Evolutionary conservation across 2,888 invertebrate genomes (phyloP), one percentile per base, ranked within the genome.

Genomic region (Platycnemis pennipes): DNA sequence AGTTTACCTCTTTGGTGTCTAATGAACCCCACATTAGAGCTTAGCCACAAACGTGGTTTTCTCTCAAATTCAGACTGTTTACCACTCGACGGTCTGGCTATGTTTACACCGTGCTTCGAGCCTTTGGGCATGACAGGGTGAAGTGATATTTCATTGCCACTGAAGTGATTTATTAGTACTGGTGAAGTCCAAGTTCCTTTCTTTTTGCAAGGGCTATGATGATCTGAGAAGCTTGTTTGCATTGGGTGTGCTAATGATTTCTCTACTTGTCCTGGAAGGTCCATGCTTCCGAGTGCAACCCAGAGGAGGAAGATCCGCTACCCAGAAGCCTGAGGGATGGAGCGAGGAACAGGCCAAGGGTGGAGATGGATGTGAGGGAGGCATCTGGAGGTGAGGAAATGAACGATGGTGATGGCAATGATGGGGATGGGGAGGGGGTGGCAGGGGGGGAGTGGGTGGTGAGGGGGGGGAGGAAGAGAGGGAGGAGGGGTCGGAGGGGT

Each of bases 211-310:
- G n/a, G n/a, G n/a, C n/a, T n/a, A n/a, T n/a, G n/a, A n/a, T n/a
- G n/a, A n/a, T n/a, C n/a, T n/a, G n/a, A n/a, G n/a, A n/a, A n/a
- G n/a, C n/a, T n/a, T n/a, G n/a, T n/a, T n/a, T n/a, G n/a, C n/a
- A n/a, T n/a, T n/a, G n/a, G n/a, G n/a, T n/a, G 44, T 7, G 11
- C 42, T 91, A 42, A 26, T 63, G 7, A 44, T 42, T 56, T 44
- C 42, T 56, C 89, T 89, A 22, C 7, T 89, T 37, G 3, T 37
- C 37, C 69, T 44, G 13, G 19, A 42, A 91, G 91, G 63, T n/a
- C 16, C 91, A 91, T 91, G 91, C 91, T 63, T 63, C 91, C 19
- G 91, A n/a, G 26, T 91, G 91, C n/a, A 56, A 45, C 26, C 56
- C 42, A n/a, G 91, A 91, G 44, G 91, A 91, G 37, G 91, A 91